A percentile compares a stretch with the other conserved stretches of the same genome.
Conservation (phyloP, 2,797 vertebrate genomes). For the Lagodon rhomboides region DNA sequence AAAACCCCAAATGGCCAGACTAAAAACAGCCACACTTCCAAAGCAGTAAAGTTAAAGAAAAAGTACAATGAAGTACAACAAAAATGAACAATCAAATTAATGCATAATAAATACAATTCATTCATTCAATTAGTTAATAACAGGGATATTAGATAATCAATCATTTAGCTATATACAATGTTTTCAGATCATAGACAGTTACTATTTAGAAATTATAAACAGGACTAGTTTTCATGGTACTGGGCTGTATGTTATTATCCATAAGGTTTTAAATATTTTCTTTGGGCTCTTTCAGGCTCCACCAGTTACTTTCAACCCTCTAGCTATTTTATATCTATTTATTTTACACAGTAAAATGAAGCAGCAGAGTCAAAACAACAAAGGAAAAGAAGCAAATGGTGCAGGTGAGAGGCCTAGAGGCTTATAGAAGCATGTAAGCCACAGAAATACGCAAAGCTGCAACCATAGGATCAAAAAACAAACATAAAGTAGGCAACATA, state of each 20-base stretch:
- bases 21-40: background rate
- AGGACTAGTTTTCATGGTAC: background rate
- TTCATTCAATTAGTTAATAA: background rate
- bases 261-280: background rate
- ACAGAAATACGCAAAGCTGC: no score
- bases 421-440: no score
- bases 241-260: background rate
- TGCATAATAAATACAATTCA: background rate
- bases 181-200: background rate
- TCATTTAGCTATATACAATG: background rate
- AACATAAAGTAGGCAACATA: no score
- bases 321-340: no score
- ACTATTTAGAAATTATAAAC: background rate
- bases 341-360: no score
- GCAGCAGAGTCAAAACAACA: no score
- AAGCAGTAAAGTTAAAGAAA: constrained; percentile 3
- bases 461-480: no score
- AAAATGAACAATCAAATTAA: background rate
- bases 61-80: background rate
- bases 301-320: no score
- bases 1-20: background rate
- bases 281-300: background rate
- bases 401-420: no score
- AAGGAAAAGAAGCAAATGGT: no score
- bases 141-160: background rate